Base-by-base conservation (phyloP, 37 sponge, comb jelly and placozoan genomes). In the Theonella swinhoei region DNA sequence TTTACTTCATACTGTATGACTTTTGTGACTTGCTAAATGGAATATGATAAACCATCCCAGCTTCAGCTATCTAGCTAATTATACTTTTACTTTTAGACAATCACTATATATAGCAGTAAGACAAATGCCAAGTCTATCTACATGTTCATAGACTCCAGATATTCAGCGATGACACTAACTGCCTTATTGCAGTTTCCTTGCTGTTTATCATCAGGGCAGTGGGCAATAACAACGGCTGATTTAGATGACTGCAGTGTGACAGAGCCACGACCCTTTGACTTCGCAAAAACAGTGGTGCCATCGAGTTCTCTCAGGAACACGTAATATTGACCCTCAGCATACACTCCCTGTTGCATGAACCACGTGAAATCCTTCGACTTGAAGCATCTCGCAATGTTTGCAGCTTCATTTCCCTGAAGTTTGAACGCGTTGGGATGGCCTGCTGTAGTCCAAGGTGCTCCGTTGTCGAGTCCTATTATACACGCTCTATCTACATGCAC, bases 111-210 rank as follows among this genome's bases (percentile, higher is more conserved):
- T n/a, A n/a, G n/a, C n/a, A n/a, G n/a, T n/a, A n/a, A n/a, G n/a
- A n/a, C n/a, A n/a, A n/a, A n/a, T n/a, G n/a, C n/a, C n/a, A n/a
- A n/a, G n/a, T n/a, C n/a, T n/a, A n/a, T n/a, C 85, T 80, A 95
- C 93, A 92, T 92, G 60, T 61, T 62, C 76, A 95, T 14, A 22
- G 72, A 41, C 41, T 95, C 93, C 74, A 95, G 59, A 61, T 95
- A 95, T 26, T 95, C 96, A 22, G 94, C 94, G 25, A 95, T 92
- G 1, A 90, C 96, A 4, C 31, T 74, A 20, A 87, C 91, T 23
- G 70, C 96, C 70, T 95, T 95, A 70, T 95, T 95, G 1, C 77
- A 35, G 28, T 87, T 92, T 28, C 96, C 96, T 62, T 95, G 96
- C 54, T 95, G 96, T 1, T 60, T 23, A 8, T 93, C 96, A 33